Base-by-base conservation (phyloP, 2,797 vertebrate genomes). In the Cyprinodon diabolis region DNA sequence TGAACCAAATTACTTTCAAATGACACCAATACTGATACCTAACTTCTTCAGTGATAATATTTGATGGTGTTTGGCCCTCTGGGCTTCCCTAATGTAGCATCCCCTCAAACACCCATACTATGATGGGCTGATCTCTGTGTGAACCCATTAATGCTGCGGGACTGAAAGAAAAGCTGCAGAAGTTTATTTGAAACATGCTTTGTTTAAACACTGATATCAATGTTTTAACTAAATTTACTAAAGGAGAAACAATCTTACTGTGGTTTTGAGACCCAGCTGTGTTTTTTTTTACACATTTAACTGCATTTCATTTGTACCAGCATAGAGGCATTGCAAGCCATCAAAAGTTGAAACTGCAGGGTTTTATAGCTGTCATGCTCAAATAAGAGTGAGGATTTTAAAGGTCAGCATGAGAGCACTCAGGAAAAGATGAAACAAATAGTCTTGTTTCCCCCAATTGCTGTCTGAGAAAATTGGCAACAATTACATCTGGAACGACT, bases 391-490 rank as follows among this genome's bases (percentile, higher is more conserved):
- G 12, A 75, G 48, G 80, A 73, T 83, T 85, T 72, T 78, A 83
- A 84, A 88, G 86, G 89, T 90, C 88, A 88, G 72, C 54, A 49
- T 66, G 83, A 79, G 77, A 66, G 79, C 66, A 14, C 49, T 58
- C 65, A 75, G 72, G 82, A 80, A 77, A 25, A 45, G 76, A 75
- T 77, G 57, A 80, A 76, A 84, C 78, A 76, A 83, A 86, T 63
- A 66, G 71, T 49, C 66, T 73, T 69, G 81, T 76, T 79, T 83
- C 79, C 58, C 48, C 60, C 56, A 57, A 84, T 85, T 80, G 74
- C 74, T 74, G 65, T 65, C 68, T 72, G 84, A 78, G 76, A 78
- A 79, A 87, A 90, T 76, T 82, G 86, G 67, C 79, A 69, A 70
- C 80, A 89, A 83, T 90, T 89, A 84, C 77, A 80, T 79, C 72